Evolutionary conservation across 2,888 invertebrate genomes (phyloP).

Genomic region (Luffia ferchaultella): DNA sequence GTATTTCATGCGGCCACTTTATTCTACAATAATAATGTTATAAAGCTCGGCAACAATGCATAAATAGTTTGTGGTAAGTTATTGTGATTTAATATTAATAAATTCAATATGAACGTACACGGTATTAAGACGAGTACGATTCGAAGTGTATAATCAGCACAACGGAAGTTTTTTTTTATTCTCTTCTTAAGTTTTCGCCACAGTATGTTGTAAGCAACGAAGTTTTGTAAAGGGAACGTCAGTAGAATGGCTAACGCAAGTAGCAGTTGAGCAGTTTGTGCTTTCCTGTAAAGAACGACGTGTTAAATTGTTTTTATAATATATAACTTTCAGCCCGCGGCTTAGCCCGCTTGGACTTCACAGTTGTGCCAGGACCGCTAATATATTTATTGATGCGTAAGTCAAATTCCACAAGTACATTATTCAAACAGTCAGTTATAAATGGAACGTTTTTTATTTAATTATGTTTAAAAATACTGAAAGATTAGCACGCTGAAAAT

Average conservation of each 20-base stretch:
- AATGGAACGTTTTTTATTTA: neutral
- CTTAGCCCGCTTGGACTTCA: neutral
- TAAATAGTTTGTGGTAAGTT: too few species aligned
- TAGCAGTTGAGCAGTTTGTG: slow-evolving; percentile 68
- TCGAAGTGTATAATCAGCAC: slow-evolving; percentile 25
- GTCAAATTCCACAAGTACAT: too few species aligned
- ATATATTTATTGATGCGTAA: too few species aligned
- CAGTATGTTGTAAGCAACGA: slow-evolving; percentile 85
- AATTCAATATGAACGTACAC: slow-evolving; percentile 23
- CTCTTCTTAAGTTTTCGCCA: slow-evolving; percentile 55
- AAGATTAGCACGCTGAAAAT: neutral
- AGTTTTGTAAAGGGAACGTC: slow-evolving; percentile 87
- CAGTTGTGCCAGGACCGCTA: too few species aligned
- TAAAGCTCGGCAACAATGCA: too few species aligned
- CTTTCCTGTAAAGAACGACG: slow-evolving; percentile 51
- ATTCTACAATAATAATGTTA: too few species aligned
- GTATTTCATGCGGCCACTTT: too few species aligned
- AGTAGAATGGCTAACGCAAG: slow-evolving; percentile 79
- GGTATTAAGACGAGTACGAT: slow-evolving; percentile 28
- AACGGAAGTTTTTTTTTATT: slow-evolving; percentile 19
- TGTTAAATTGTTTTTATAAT: neutral
- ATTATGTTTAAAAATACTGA: neutral
- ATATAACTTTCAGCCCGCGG: neutral
- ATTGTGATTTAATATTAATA: neutral
- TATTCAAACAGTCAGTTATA: neutral